Evolutionary conservation across 1,140 invertebrate species (phyloP), one percentile per base, ranked within the genome.

Genomic region (Drosophila biarmipes): DNA sequence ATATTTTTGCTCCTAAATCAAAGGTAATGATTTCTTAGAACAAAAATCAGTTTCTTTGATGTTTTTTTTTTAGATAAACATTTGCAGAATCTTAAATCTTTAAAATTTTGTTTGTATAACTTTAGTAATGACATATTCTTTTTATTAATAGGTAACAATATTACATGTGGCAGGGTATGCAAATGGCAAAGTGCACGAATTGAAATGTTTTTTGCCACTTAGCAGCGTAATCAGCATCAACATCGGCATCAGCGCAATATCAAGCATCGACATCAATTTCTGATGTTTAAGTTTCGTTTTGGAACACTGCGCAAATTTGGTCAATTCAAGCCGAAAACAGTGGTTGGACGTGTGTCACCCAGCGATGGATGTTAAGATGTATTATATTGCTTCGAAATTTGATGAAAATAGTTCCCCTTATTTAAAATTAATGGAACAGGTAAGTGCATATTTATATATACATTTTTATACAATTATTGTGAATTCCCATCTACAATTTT

Each of bases 251-350:
- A 56, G 24, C 51, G 8, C 37, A 43, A n/a, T 38, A 54, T 68
- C 42, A 69, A 69, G 48, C 67, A 69, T 68, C 66, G 63, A 67
- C 67, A 69, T 69, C 17, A 68, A 67, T 35, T 46, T 69, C 66
- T 12, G 49, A 55, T 46, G 63, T 38, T 56, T 55, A 38, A 12
- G 63, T 48, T 69, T 69, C 40, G 27, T 69, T 69, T 69, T 46
- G 63, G 49, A 54, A 69, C 67, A 56, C 34, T 69, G 49, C 34
- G 62, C 66, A 69, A 54, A 69, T 68, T 69, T 68, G 31, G 62
- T 12, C 11, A 43, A 21, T 35, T 37, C 62, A 4, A 42, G 21
- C n/a, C 17, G 24, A 35, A 54, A 19, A 63, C 63, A 27, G 57
- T 67, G 63, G 58, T 49, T 24, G 2, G 10, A 42, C 43, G 24